Evolutionary conservation across 2,888 invertebrate species (phyloP), one percentile per base, ranked within the genome.

Genomic region (Deilephila porcellus): DNA sequence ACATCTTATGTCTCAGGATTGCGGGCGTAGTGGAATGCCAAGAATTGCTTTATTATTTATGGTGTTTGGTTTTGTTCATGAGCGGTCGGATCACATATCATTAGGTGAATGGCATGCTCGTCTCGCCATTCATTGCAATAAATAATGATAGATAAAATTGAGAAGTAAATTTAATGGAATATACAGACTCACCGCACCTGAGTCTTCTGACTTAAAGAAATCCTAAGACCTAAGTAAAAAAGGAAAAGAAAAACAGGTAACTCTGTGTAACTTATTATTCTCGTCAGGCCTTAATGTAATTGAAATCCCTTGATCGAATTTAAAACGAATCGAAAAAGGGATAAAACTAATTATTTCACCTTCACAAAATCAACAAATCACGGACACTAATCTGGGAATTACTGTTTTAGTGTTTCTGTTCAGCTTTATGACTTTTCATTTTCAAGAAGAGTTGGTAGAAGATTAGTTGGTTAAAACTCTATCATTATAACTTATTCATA

Each of bases 271-370:
- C 45, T 67, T 67, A 52, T 52, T 67, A 67, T 67, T 67, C 67
- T 25, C 25, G 67, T 67, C 67, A 67, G 45, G 7, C 52, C 52
- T 67, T 25, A 67, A 52, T 25, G 52, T 67, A 67, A 67, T 67
- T 17, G 67, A 67, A 67, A 67, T 67, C 52, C 52, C 3, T 20
- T 67, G 25, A 67, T 67, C 52, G 67, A 67, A 67, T 67, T 67
- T 67, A 52, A 67, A 67, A 17, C 52, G 67, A 67, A 67, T 67
- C 25, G 67, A 52, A 67, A 67, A 67, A 67, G 52, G 52, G 52
- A 52, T 67, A 67, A 52, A 67, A 45, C 45, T 67, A 52, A 63
- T 52, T 67, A 45, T 29, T 20, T 52, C 8, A 52, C 52, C 25
- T 52, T 67, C 17, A 52, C 67, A 52, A 37, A 64, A 45, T 25